Base-by-base conservation (phyloP, 2,797 vertebrate genomes). In the Leontocebus nigricollis region DNA sequence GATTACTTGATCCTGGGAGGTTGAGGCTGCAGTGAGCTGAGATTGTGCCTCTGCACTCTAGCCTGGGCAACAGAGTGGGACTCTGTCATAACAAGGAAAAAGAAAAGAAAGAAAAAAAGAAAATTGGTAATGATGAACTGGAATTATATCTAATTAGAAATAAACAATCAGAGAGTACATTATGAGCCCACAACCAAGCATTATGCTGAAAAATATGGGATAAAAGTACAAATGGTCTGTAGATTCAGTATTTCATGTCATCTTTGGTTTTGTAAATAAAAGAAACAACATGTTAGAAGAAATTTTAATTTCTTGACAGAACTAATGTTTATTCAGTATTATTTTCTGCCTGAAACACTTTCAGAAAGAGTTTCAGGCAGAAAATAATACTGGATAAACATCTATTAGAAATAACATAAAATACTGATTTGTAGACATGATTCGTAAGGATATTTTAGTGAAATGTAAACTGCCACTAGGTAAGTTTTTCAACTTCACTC, bases 181-280 rank as follows among this genome's bases (percentile, higher is more conserved):
- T 96, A 48, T 92, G 84, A 93, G 87, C n/a, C 39, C 59, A 93
- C 12, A 7, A 73, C 92, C 30, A 70, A 27, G 36, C 33, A 87
- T 84, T 86, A 67, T 88, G 27, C 75, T 70, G 15, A 88, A 92
- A 94, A 92, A 48, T 85, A 30, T 20, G 22, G 13, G 90, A n/a
- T 72, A 77, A 75, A 89, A 59, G 27, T 86, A 27, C 36, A 94
- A 91, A 79, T 86, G 17, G 7, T 57, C 57, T 44, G 5, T 84
- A 52, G 57, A 44, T 11, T 52, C 79, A n/a, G 26, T 88, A 81
- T 88, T 83, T 90, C 84, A 76, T 84, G 61, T 83, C 70, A 87
- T 91, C 61, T 97, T 88, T 88, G 70, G 19, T 87, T 72, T 94
- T 52, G 52, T 90, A 93, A 86, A 72, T 55, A 55, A 88, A 95